phyloP scores from a whole-genome alignment of 1,140 invertebrate species.

The Drosophila funebris region DNA sequence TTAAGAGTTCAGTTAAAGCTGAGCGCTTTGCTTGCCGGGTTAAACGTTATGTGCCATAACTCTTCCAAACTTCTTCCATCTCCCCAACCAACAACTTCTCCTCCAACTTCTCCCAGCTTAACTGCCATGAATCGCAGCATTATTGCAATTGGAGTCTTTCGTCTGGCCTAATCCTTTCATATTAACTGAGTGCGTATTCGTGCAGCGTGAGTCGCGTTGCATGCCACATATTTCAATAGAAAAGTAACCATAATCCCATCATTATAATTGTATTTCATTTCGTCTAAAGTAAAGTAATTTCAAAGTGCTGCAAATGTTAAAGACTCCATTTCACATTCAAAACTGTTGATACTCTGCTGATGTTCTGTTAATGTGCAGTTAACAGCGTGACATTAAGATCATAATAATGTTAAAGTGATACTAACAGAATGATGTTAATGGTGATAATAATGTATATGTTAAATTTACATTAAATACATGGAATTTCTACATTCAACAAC shows the following conservation, averaged over 20 bases:
- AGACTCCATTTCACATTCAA: neutral
- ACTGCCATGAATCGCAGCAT: neutral
- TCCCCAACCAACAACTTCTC: conserved; percentile 16
- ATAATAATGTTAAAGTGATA: too few relatives aligned
- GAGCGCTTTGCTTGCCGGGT: conserved; percentile 43
- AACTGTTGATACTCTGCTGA: too few relatives aligned
- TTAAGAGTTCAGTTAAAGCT: conserved; percentile 51
- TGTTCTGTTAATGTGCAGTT: too few relatives aligned
- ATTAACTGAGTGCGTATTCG: conserved; percentile 10
- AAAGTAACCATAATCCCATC: neutral
- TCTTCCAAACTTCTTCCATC: conserved; percentile 34
- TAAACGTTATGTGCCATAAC: conserved; percentile 66
- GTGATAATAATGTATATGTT: too few relatives aligned
- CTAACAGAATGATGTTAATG: too few relatives aligned
- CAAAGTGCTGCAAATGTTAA: neutral
- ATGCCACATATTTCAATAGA: neutral
- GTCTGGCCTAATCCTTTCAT: neutral
- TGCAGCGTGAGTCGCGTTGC: conserved; percentile 4
- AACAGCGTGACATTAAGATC: too few relatives aligned
- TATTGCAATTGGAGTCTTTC: conserved; percentile 2
- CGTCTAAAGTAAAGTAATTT: neutral
- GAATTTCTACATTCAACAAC: too few relatives aligned
- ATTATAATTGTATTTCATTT: neutral
- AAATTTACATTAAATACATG: too few relatives aligned
- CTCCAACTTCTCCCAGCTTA: conserved; percentile 23